phyloP scores from a whole-genome alignment of 2,797 vertebrate genomes.

The Helicolenus hilgendorfi region DNA sequence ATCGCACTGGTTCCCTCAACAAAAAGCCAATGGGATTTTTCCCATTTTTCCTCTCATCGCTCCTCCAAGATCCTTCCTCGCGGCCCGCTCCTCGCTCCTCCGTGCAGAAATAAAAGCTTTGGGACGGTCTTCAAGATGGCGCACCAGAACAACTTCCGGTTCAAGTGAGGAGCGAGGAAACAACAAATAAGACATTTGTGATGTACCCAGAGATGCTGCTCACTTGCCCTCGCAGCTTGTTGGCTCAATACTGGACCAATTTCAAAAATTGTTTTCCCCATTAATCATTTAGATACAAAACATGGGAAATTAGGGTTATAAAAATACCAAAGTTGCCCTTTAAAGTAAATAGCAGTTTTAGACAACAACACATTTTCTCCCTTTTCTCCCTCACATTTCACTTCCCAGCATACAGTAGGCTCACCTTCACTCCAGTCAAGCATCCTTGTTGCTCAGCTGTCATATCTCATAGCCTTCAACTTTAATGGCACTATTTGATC shows the following conservation, averaged over 20 bases:
- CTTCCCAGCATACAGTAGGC: background rate
- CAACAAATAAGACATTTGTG: too few species aligned
- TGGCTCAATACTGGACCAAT: background rate
- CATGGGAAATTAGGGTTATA: background rate
- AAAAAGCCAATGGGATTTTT: too few species aligned
- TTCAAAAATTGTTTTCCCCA: background rate
- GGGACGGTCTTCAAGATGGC: too few species aligned
- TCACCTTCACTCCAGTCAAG: slow-evolving; percentile 3
- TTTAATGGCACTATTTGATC: slow-evolving; percentile 19
- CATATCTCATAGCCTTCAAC: slow-evolving; percentile 21
- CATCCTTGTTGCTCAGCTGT: background rate
- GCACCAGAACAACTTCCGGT: too few species aligned
- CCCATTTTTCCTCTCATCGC: too few species aligned
- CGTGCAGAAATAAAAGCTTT: too few species aligned
- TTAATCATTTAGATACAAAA: background rate
- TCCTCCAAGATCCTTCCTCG: too few species aligned
- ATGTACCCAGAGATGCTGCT: background rate
- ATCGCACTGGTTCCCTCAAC: too few species aligned
- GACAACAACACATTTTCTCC: background rate
- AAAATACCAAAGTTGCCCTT: background rate
- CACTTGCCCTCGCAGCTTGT: background rate
- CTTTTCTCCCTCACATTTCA: background rate
- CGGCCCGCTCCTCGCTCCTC: too few species aligned
- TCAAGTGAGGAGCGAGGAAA: too few species aligned
- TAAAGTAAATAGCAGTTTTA: background rate